Percentiles rank a stretch among this genome's conserved stretches.
Evolutionary conservation across 2,888 invertebrate genomes (phyloP).

Genomic region (Cryptophagus acutangulus): DNA sequence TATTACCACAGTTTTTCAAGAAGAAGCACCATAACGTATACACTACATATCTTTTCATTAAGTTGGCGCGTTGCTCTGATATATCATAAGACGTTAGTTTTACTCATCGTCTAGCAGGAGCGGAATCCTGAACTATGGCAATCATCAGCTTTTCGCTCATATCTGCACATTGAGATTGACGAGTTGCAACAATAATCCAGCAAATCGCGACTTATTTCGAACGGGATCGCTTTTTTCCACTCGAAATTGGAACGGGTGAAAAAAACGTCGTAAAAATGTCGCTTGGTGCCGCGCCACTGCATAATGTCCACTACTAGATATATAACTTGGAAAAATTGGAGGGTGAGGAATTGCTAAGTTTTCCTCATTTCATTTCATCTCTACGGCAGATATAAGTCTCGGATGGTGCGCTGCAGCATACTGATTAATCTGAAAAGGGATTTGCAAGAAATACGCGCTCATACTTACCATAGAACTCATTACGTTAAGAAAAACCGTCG

Average conservation of each 20-base stretch:
- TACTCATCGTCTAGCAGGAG: constrained; percentile 31
- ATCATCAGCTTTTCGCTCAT: too few species aligned
- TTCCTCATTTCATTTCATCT: constrained; percentile 50
- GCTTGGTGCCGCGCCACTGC: constrained; percentile 30
- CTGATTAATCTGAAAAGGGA: constrained; percentile 45
- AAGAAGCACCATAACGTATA: constrained; percentile 39
- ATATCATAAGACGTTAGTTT: constrained; percentile 44
- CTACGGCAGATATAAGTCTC: constrained; percentile 47
- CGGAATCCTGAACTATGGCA: too few species aligned
- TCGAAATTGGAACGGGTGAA: too few species aligned
- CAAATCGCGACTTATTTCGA: too few species aligned
- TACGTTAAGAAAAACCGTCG: constrained; percentile 27
- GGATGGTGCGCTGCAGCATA: constrained; percentile 44
- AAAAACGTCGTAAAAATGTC: constrained; percentile 5
- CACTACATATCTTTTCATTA: constrained; percentile 48
- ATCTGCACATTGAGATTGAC: too few species aligned
- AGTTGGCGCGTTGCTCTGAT: constrained; percentile 41
- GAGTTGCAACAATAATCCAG: too few species aligned
- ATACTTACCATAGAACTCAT: constrained; percentile 34
- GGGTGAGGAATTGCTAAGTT: constrained; percentile 49
- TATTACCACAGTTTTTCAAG: constrained; percentile 41
- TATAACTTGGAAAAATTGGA: constrained; percentile 17
- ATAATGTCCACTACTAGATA: constrained; percentile 27
- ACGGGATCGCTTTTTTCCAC: too few species aligned
- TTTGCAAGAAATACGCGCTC: constrained; percentile 38